These are phyloP conservation scores for Chascanopsetta lugubris DNA, from an alignment of 2,113 vertebrate genomes.

Conservation along the genomic window DNA sequence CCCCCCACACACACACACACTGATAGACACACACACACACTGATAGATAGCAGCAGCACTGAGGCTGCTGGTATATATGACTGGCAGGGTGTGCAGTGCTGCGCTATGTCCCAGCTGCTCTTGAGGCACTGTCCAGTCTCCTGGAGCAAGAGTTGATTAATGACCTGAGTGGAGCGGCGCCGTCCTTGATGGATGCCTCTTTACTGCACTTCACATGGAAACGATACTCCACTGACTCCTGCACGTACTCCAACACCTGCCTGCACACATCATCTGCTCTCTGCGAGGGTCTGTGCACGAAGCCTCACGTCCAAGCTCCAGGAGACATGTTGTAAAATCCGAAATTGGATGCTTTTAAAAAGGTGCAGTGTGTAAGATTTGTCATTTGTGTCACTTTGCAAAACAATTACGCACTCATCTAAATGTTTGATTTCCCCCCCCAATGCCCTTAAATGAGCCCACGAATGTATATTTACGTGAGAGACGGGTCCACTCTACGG, in stretches of 20 bases:
- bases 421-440: too few relatives aligned
- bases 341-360: not conserved
- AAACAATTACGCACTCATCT: too few relatives aligned
- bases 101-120: conserved; percentile 44
- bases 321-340: conserved; percentile 3
- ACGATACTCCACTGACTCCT: conserved; percentile 27
- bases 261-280: not conserved
- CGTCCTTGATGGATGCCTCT: conserved; percentile 51
- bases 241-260: conserved; percentile 1
- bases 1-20: not conserved
- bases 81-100: conserved; percentile 36
- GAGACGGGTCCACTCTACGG: too few relatives aligned
- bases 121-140: conserved; percentile 57
- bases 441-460: too few relatives aligned
- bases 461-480: too few relatives aligned
- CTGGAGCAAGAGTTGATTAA: conserved; percentile 62
- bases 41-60: not conserved
- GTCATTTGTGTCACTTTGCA: too few relatives aligned
- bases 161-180: conserved; percentile 43
- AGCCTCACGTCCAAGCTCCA: conserved; percentile 1
- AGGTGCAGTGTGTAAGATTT: too few relatives aligned
- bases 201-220: conserved; percentile 54
- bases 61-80: conserved; percentile 32
- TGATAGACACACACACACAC: conserved; percentile 13
- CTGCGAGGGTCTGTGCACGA: not conserved